Evolutionary conservation across 2,113 vertebrate genomes (phyloP).

Genomic region (Carettochelys insculpta): DNA sequence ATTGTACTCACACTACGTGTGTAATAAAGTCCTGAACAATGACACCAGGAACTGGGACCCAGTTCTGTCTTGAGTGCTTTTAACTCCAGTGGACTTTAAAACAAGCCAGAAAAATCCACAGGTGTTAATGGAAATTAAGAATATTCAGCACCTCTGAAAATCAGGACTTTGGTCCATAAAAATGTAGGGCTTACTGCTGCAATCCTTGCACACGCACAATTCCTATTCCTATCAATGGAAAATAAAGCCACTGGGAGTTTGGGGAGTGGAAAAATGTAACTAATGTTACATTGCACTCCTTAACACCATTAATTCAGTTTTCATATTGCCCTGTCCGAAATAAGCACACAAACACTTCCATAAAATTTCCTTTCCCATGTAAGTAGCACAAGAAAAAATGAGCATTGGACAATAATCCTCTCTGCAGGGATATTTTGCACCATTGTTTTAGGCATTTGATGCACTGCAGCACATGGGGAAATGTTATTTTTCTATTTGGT

Average conservation of each 20-base stretch:
- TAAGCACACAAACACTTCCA: slow-evolving; percentile 6
- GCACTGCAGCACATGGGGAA: neutral
- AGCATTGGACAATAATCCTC: neutral
- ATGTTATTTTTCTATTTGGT: slow-evolving; percentile 26
- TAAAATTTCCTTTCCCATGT: slow-evolving; percentile 22
- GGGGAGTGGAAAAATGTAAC: slow-evolving; percentile 19
- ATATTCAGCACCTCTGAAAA: slow-evolving; percentile 8
- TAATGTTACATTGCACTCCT: slow-evolving; percentile 5
- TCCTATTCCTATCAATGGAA: slow-evolving; percentile 30
- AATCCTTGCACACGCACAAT: neutral
- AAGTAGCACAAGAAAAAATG: neutral
- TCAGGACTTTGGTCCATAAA: slow-evolving; percentile 29
- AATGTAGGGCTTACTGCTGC: slow-evolving; percentile 40
- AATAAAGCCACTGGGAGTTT: neutral
- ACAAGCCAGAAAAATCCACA: neutral
- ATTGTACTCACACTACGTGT: neutral
- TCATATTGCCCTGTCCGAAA: neutral
- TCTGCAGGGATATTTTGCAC: neutral
- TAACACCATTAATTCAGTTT: neutral
- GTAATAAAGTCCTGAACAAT: neutral
- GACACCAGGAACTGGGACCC: neutral
- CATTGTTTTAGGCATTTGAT: neutral
- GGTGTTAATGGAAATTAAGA: neutral
- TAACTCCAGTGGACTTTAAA: neutral
- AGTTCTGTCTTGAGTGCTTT: slow-evolving; percentile 20